phyloP scores from a whole-genome alignment of 2,797 vertebrate genomes.

The Octomys mimax region DNA sequence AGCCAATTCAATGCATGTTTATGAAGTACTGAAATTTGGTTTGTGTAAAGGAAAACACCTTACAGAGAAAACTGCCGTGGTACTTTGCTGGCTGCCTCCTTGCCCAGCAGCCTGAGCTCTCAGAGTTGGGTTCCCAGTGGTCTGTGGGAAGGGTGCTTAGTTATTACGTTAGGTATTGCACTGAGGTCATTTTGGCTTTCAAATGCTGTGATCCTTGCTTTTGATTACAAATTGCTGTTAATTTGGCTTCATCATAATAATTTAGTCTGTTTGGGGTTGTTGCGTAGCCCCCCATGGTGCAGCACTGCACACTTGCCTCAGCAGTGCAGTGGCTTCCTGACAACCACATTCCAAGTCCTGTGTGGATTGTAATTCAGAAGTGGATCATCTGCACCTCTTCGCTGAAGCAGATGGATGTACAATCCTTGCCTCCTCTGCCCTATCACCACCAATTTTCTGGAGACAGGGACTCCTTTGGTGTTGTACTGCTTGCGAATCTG shows the following conservation, averaged over 20 bases:
- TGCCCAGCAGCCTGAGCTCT: not conserved
- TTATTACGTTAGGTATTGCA: not conserved
- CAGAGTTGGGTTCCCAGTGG: not conserved
- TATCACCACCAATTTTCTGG: not conserved
- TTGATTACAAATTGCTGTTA: not conserved
- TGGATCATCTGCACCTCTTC: not conserved
- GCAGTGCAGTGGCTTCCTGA: not conserved
- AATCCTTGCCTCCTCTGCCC: not conserved
- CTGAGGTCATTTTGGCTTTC: constrained; percentile 17
- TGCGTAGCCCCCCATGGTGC: not conserved
- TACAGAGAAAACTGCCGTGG: not conserved
- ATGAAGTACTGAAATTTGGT: not conserved
- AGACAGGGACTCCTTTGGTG: not conserved
- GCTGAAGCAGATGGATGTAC: constrained; percentile 26
- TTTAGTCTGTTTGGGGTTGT: not conserved
- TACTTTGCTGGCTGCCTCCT: not conserved
- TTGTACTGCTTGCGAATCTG: constrained; percentile 9
- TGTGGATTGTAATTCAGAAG: constrained; percentile 28
- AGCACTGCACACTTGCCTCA: not conserved
- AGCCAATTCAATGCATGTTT: not conserved
- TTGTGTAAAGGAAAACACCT: not conserved
- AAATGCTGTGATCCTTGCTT: not conserved
- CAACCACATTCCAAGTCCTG: not conserved
- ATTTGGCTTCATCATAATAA: not conserved
- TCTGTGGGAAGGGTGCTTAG: not conserved